A percentile compares a stretch with the other conserved stretches of the same genome.
Evolutionary conservation across 2,113 vertebrate genomes (phyloP).

Genomic region (Tragelaphus imberbis): DNA sequence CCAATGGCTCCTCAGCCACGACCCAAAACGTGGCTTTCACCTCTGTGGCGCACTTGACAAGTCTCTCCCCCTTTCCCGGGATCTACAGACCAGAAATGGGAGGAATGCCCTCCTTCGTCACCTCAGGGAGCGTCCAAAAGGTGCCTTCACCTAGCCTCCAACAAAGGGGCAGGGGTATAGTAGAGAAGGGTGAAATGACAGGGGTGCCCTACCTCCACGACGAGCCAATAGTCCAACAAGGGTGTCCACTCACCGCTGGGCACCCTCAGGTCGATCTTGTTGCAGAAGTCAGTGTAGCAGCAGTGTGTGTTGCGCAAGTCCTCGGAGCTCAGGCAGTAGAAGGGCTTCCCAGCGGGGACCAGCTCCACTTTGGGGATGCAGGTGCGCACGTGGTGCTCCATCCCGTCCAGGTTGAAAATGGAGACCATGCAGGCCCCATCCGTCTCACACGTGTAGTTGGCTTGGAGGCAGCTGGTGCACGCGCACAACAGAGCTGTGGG

Average conservation of each 20-base stretch:
- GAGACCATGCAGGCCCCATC: conserved; percentile 98
- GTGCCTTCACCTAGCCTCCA: background rate
- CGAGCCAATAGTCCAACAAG: conserved; percentile 3
- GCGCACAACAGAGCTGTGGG: conserved; percentile 89
- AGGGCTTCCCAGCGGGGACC: conserved; percentile 92
- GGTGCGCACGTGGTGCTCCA: conserved; percentile 89
- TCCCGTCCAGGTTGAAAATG: conserved; percentile 86
- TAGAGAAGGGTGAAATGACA: background rate
- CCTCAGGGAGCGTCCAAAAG: background rate
- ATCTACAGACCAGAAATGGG: background rate
- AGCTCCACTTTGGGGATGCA: conserved; percentile 89
- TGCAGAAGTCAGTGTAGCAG: conserved; percentile 97
- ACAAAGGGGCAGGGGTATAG: background rate
- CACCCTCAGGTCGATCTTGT: conserved; percentile 91
- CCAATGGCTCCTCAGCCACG: fast-evolving
- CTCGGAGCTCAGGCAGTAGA: conserved; percentile 94
- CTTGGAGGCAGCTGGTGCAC: conserved; percentile 92
- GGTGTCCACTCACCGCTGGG: conserved; percentile 86
- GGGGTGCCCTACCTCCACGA: background rate
- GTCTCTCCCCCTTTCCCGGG: background rate
- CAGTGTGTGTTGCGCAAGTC: conserved; percentile 94
- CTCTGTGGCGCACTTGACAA: background rate
- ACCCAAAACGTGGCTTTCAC: background rate
- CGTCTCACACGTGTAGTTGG: conserved; percentile 92
- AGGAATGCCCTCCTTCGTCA: background rate